Evolutionary conservation across 1,140 invertebrate species (phyloP), one percentile per base, ranked within the genome.

Genomic region (Hycleus phaleratus): DNA sequence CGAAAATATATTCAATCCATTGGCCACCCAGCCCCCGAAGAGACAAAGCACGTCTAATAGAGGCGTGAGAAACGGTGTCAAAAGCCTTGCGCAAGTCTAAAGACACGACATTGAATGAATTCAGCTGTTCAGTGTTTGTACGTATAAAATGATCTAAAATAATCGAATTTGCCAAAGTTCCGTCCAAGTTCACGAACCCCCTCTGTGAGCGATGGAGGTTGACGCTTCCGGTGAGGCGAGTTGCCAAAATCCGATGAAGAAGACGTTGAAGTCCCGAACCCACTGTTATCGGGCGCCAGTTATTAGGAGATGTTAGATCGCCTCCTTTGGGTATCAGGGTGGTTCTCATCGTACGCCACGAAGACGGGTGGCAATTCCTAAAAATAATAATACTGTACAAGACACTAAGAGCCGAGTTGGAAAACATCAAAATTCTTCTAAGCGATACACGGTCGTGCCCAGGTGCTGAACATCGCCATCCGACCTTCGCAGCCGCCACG

Each of bases 201-300:
- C 71, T 59, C 51, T 72, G 70, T 26, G 64, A 64, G 61, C n/a
- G 64, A 55, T 18, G 64, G 58, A 10, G 55, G 59, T 6, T 40
- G 51, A 10, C 60, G 45, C 11, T 75, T 45, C 12, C n/a, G n/a
- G n/a, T n/a, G n/a, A n/a, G n/a, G n/a, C 73, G 49, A 0, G 51
- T 57, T 0, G 73, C 71, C 26, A 75, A 48, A 11, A 75, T 62
- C 38, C 67, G 66, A 59, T 74, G 71, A 43, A 71, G 59, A 3
- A 62, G 56, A 26, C 73, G 50, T 4, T 70, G 60, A 0, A 73
- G 46, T 3, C 73, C 59, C 1, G 72, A 75, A 26, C 71, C 66
- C 9, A 78, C 68, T n/a, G 73, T 72, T 1, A 78, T 76, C 6
- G 75, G 74, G 18, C 75, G 26, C 62, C 65, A 67, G 56, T 66